These are phyloP conservation scores for Triplophysa yarkandensis DNA, from an alignment of 2,797 vertebrate genomes.

Conservation along the genomic window DNA sequence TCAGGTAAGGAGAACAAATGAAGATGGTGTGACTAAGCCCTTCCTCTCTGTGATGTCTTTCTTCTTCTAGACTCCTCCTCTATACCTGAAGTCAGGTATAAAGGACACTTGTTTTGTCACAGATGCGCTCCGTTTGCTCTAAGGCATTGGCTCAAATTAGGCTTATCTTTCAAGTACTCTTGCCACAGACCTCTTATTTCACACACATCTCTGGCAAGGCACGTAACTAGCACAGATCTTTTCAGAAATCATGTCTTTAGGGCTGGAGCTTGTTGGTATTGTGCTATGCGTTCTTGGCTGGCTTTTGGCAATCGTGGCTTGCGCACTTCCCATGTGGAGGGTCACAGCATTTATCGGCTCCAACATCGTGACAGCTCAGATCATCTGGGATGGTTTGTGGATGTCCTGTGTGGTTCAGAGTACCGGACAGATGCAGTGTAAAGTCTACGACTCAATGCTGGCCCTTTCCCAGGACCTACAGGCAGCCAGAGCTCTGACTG, in stretches of 20 bases:
- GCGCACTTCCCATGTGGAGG: slow-evolving; percentile 89
- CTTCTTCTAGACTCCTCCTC: slow-evolving; percentile 71
- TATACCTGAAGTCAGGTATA: slow-evolving; percentile 71
- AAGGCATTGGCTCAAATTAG: slow-evolving; percentile 51
- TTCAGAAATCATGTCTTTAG: slow-evolving; percentile 82
- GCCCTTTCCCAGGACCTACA: slow-evolving; percentile 87
- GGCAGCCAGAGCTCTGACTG: slow-evolving; percentile 85
- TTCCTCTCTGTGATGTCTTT: slow-evolving; percentile 69
- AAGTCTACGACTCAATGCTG: slow-evolving; percentile 88
- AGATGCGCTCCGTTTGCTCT: slow-evolving; percentile 56
- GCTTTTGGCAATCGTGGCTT: slow-evolving; percentile 85
- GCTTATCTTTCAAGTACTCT: slow-evolving; percentile 27
- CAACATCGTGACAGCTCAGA: slow-evolving; percentile 92
- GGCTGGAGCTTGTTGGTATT: slow-evolving; percentile 87
- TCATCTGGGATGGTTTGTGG: slow-evolving; percentile 89
- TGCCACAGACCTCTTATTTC: too few species aligned
- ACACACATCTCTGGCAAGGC: slow-evolving; percentile 12
- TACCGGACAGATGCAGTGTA: slow-evolving; percentile 90
- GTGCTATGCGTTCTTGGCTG: slow-evolving; percentile 85
- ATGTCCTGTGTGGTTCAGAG: slow-evolving; percentile 91
- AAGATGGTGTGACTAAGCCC: slow-evolving; percentile 53
- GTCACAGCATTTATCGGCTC: slow-evolving; percentile 91
- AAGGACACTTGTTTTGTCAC: slow-evolving; percentile 66
- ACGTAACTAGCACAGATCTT: not conserved
- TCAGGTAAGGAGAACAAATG: slow-evolving; percentile 65